phyloP scores from a whole-genome alignment of 2,888 invertebrate genomes.

The Phlogophora meticulosa region DNA sequence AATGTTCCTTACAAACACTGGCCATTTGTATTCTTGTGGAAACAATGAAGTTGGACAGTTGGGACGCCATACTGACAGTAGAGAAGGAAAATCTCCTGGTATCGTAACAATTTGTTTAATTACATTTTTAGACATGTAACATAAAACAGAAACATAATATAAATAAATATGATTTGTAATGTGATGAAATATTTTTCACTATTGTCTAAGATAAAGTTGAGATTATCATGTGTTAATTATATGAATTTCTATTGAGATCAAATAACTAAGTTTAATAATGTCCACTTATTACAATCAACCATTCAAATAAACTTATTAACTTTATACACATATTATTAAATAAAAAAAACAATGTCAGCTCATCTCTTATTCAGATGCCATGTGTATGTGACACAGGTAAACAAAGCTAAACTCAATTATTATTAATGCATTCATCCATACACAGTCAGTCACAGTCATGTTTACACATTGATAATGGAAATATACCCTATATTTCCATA shows the following conservation, averaged over 20 bases:
- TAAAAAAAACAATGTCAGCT: background rate
- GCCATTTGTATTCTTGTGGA: slow-evolving; percentile 97
- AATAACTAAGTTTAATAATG: background rate
- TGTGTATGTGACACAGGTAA: background rate
- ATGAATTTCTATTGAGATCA: background rate
- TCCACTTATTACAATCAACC: background rate
- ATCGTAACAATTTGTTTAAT: slow-evolving; percentile 28
- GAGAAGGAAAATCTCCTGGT: slow-evolving; percentile 83
- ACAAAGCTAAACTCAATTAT: slow-evolving; percentile 2
- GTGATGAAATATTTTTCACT: slow-evolving; percentile 3
- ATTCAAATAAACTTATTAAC: too few species aligned
- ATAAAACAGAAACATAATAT: too few species aligned
- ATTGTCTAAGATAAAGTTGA: slow-evolving; percentile 17
- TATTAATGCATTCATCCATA: slow-evolving; percentile 12
- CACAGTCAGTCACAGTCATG: slow-evolving; percentile 10
- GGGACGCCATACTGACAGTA: slow-evolving; percentile 91
- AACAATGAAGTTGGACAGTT: slow-evolving; percentile 98
- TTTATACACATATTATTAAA: too few species aligned
- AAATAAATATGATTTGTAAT: too few species aligned
- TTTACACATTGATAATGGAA: slow-evolving; percentile 14
- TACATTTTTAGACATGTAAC: background rate
- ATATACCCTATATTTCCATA: too few species aligned
- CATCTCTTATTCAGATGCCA: slow-evolving; percentile 15
- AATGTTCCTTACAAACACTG: slow-evolving; percentile 94
- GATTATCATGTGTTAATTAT: slow-evolving; percentile 2